A percentile compares a stretch with the other conserved stretches of the same genome.
phyloP scores from a whole-genome alignment of 2,888 invertebrate species.

The Tetragnatha montana region DNA sequence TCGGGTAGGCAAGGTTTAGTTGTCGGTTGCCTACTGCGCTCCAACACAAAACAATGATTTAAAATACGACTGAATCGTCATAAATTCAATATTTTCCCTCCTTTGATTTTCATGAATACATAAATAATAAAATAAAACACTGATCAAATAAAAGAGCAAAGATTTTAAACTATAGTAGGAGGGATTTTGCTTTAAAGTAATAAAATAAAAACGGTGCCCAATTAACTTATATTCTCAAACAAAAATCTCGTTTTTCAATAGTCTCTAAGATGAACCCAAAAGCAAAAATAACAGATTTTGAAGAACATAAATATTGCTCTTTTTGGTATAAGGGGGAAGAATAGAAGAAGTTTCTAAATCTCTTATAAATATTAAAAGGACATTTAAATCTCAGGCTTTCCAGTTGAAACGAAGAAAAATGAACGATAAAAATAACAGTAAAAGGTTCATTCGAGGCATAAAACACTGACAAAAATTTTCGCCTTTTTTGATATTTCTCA shows the following conservation, averaged over 20 bases:
- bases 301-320: not conserved
- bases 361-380: constrained; percentile 56
- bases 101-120: not conserved
- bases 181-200: not conserved
- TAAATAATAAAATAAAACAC: too few relatives aligned
- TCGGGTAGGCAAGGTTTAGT: too few relatives aligned
- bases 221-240: constrained; percentile 38
- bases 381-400: constrained; percentile 49
- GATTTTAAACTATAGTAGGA: not conserved
- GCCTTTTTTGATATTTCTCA: constrained; percentile 33
- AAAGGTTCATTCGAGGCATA: constrained; percentile 12
- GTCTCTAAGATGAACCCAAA: constrained; percentile 9
- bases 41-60: too few relatives aligned
- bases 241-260: not conserved
- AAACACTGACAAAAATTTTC: constrained; percentile 26
- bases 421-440: constrained; percentile 43
- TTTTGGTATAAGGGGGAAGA: constrained; percentile 1
- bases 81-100: not conserved
- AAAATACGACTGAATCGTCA: too few relatives aligned
- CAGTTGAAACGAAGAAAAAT: constrained; percentile 33
- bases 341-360: constrained; percentile 18
- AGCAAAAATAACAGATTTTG: not conserved
- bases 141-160: not conserved
- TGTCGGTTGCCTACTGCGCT: too few relatives aligned
- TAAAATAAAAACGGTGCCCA: not conserved